A percentile compares a stretch with the other conserved stretches of the same genome.
These are phyloP conservation scores for Myzus persicae DNA, from an alignment of 1,140 invertebrate species.

Conservation along the genomic window DNA sequence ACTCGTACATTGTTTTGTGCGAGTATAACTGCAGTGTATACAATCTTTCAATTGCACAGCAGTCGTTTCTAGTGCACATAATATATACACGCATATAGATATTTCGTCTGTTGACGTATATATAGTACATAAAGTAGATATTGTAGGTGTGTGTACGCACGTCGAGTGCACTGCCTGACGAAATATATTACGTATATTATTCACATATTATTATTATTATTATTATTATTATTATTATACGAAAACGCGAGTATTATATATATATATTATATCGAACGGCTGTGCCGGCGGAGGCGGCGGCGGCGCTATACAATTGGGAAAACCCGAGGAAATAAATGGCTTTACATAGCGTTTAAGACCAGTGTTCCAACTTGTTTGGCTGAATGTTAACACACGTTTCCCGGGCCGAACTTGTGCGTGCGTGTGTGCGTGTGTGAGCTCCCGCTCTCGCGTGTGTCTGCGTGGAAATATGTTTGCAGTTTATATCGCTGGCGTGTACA, in stretches of 20 bases:
- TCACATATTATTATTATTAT: too few relatives aligned
- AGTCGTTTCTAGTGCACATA: too few relatives aligned
- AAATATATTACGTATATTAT: neutral
- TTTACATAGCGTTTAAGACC: conserved; percentile 56
- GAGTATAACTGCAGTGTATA: too few relatives aligned
- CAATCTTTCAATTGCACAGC: too few relatives aligned
- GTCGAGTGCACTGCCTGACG: neutral
- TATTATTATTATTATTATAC: neutral
- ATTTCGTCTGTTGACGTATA: too few relatives aligned
- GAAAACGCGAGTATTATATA: neutral
- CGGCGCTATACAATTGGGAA: conserved; percentile 35
- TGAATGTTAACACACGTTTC: conserved; percentile 58
- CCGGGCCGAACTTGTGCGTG: conserved; percentile 48
- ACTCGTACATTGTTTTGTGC: too few relatives aligned
- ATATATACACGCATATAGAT: too few relatives aligned
- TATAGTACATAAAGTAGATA: too few relatives aligned
- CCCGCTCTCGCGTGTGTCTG: neutral
- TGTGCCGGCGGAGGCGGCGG: neutral
- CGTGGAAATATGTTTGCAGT: conserved; percentile 57
- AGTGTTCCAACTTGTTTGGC: conserved; percentile 57
- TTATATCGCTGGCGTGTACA: conserved; percentile 4
- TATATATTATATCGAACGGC: neutral
- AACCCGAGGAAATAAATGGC: conserved; percentile 56
- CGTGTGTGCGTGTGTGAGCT: neutral
- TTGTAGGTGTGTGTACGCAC: neutral